A percentile compares a stretch with the other conserved stretches of the same genome.
Conservation (phyloP, 2,113 vertebrate species). For the Anguilla japonica region DNA sequence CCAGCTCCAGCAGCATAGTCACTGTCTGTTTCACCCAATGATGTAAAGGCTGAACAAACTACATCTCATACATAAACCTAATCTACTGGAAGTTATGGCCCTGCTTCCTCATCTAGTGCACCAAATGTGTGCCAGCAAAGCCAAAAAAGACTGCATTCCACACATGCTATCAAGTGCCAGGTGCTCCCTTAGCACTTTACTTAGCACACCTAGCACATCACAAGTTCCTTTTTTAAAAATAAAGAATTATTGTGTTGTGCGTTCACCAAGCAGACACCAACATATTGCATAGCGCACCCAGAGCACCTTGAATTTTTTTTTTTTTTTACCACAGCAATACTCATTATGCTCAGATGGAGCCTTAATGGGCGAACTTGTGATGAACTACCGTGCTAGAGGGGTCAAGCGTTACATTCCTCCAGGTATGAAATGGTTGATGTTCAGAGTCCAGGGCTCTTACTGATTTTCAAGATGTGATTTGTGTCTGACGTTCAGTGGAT, state of each 20-base stretch:
- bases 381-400: neutral
- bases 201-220: neutral
- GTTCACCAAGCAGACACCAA: neutral
- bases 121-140: constrained; percentile 27
- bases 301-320: too few relatives aligned
- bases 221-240: neutral
- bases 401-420: neutral
- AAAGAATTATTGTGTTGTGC: neutral
- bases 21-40: neutral
- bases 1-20: constrained; percentile 33
- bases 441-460: neutral
- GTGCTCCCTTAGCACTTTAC: neutral
- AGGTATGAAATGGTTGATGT: neutral
- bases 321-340: too few relatives aligned
- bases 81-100: constrained; percentile 31
- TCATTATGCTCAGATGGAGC: too few relatives aligned
- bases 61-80: constrained; percentile 29
- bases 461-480: neutral
- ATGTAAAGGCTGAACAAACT: neutral
- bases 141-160: neutral
- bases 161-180: neutral
- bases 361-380: neutral
- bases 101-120: constrained; percentile 35
- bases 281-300: too few relatives aligned
- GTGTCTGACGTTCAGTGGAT: neutral